Evolutionary conservation across 2,113 vertebrate genomes (phyloP).

Genomic region (Isurus oxyrinchus): DNA sequence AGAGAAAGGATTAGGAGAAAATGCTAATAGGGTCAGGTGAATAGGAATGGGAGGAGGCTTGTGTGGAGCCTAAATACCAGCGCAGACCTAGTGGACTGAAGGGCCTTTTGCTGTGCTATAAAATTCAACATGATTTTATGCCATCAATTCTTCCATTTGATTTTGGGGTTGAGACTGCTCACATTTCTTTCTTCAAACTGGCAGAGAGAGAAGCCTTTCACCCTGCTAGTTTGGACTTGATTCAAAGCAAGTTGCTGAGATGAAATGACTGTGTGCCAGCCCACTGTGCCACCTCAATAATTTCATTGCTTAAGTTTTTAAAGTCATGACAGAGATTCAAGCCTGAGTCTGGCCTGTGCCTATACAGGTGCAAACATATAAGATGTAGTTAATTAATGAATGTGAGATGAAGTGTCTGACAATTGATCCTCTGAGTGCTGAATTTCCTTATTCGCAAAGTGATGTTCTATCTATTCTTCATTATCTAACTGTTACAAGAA

Average conservation of each 20-base stretch:
- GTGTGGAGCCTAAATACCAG: no score
- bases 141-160: not conserved
- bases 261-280: not conserved
- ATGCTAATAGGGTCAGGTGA: no score
- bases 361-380: not conserved
- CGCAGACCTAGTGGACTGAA: not conserved
- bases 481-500: not conserved
- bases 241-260: not conserved
- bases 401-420: not conserved
- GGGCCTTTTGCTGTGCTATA: not conserved
- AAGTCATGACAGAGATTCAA: not conserved
- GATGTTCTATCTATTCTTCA: not conserved
- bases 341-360: not conserved
- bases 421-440: not conserved
- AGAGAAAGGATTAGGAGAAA: not conserved
- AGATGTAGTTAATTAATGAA: not conserved
- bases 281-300: not conserved
- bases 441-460: not conserved
- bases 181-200: not conserved
- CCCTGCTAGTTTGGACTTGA: not conserved
- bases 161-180: not conserved
- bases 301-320: not conserved
- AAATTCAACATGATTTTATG: not conserved
- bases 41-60: not conserved
- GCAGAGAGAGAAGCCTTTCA: not conserved